phyloP scores from a whole-genome alignment of 2,888 invertebrate genomes.

The Eurytoma adleriae region DNA sequence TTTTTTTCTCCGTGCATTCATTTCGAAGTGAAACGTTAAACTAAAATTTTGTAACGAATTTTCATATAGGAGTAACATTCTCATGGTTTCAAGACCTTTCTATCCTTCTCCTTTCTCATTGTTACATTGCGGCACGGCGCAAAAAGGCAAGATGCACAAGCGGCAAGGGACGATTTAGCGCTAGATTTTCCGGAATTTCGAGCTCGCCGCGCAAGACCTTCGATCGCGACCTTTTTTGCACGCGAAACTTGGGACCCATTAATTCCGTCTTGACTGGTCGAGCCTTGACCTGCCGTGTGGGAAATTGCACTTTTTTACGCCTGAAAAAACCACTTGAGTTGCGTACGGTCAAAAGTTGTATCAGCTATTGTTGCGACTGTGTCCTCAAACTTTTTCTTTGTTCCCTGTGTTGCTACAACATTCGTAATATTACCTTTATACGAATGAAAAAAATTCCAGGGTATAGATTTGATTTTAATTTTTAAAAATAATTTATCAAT shows the following conservation, averaged over 20 bases:
- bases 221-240: conserved; percentile 33
- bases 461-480: background rate
- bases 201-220: conserved; percentile 7
- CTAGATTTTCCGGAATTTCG: conserved; percentile 56
- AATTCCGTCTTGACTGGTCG: conserved; percentile 39
- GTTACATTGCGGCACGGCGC: background rate
- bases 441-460: no score
- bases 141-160: conserved; percentile 35
- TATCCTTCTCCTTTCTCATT: background rate
- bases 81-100: background rate
- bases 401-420: background rate
- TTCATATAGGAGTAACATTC: background rate
- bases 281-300: conserved; percentile 49
- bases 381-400: background rate
- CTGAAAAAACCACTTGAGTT: conserved; percentile 40
- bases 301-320: conserved; percentile 49
- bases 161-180: conserved; percentile 20
- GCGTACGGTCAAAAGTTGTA: background rate
- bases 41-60: no score
- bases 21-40: no score
- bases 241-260: conserved; percentile 35
- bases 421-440: no score
- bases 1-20: background rate
- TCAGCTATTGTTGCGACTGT: background rate
- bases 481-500: background rate